phyloP scores from a whole-genome alignment of 2,797 vertebrate genomes.

The Phylloscopus collybita region DNA sequence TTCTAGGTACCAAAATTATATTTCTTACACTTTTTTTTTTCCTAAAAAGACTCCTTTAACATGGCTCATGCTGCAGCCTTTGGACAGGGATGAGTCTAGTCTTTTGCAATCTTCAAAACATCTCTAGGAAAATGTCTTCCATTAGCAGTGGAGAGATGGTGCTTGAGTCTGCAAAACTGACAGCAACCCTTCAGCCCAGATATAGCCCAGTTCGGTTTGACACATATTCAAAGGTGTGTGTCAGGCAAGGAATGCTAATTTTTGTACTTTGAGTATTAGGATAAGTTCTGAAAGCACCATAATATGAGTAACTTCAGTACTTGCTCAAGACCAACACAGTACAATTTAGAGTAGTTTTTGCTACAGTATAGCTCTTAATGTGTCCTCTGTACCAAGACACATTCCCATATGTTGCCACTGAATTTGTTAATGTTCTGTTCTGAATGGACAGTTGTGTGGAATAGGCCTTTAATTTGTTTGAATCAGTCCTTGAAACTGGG shows the following conservation, averaged over 20 bases:
- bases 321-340: neutral
- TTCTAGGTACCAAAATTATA: neutral
- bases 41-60: neutral
- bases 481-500: neutral
- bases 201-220: neutral
- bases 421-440: neutral
- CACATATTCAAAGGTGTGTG: neutral
- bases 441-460: neutral
- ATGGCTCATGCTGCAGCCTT: neutral
- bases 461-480: neutral
- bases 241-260: neutral
- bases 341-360: neutral
- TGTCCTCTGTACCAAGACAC: neutral
- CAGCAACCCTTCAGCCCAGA: neutral
- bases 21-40: neutral
- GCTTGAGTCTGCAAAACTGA: neutral
- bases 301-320: neutral
- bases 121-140: neutral
- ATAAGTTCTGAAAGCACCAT: neutral
- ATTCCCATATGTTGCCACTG: neutral
- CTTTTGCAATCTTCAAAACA: neutral
- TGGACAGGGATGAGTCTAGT: neutral
- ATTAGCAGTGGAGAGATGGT: neutral
- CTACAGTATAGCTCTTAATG: neutral
- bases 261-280: neutral